phyloP scores from a whole-genome alignment of 2,113 vertebrate species.

The Scomber japonicus region DNA sequence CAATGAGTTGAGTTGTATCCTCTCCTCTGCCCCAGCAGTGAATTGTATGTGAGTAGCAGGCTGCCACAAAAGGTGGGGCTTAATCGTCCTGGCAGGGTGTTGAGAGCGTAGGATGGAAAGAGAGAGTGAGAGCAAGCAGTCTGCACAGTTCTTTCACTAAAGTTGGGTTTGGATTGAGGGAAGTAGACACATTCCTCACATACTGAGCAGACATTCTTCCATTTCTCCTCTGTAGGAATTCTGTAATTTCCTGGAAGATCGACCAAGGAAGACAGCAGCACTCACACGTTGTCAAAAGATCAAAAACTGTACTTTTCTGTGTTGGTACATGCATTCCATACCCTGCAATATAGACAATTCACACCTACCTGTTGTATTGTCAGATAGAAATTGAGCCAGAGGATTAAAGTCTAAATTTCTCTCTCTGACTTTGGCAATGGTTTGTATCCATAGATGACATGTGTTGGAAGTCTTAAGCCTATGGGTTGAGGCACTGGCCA shows the following conservation, averaged over 20 bases:
- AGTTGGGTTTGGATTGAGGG: background rate
- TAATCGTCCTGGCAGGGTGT: background rate
- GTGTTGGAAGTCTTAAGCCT: too few relatives aligned
- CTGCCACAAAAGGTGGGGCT: slow-evolving; percentile 27
- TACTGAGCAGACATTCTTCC: background rate
- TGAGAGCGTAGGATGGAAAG: slow-evolving; percentile 5
- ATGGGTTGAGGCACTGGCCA: too few relatives aligned
- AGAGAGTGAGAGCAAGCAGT: background rate
- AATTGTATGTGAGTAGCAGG: slow-evolving; percentile 1
- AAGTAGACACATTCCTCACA: slow-evolving; percentile 9
- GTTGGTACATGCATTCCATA: too few relatives aligned
- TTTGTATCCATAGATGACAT: too few relatives aligned
- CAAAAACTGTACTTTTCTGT: too few relatives aligned
- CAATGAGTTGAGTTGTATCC: slow-evolving; percentile 50
- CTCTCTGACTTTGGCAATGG: too few relatives aligned
- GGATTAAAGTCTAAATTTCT: too few relatives aligned
- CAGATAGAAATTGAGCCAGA: too few relatives aligned
- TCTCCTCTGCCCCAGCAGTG: slow-evolving; percentile 45
- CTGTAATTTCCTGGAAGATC: background rate
- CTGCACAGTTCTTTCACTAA: background rate
- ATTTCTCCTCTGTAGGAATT: background rate
- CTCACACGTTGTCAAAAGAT: too few relatives aligned
- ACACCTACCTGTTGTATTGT: too few relatives aligned
- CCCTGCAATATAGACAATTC: too few relatives aligned
- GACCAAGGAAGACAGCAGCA: background rate